Conservation (phyloP, 2,888 invertebrate genomes). For the Ernsta delagoae region DNA sequence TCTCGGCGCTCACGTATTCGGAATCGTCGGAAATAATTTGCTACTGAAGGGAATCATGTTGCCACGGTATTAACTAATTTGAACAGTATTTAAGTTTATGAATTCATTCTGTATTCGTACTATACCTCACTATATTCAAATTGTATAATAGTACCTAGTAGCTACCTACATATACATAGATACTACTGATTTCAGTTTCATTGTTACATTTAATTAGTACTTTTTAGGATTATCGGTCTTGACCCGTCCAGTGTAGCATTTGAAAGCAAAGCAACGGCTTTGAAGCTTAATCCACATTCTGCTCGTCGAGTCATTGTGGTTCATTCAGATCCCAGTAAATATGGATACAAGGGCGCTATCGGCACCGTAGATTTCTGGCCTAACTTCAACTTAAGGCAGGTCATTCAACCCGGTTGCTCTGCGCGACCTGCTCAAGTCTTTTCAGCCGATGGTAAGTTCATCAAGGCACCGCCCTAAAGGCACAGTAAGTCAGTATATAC, state of each 20-base stretch:
- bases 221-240: constrained; percentile 68
- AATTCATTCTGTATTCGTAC: too few species aligned
- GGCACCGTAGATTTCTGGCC: constrained; percentile 77
- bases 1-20: constrained; percentile 74
- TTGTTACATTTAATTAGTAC: background rate
- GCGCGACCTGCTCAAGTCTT: constrained; percentile 50
- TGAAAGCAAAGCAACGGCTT: constrained; percentile 53
- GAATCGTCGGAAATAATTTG: constrained; percentile 67
- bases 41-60: constrained; percentile 54
- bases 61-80: constrained; percentile 56
- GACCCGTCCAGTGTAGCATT: constrained; percentile 68
- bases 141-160: too few species aligned
- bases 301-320: constrained; percentile 63
- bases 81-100: too few species aligned
- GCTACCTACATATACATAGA: too few species aligned
- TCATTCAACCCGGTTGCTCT: constrained; percentile 69
- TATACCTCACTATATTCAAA: too few species aligned
- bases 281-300: constrained; percentile 58
- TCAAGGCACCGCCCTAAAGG: too few species aligned
- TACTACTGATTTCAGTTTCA: too few species aligned
- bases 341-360: constrained; percentile 56
- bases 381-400: constrained; percentile 59
- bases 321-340: constrained; percentile 71
- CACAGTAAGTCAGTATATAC: too few species aligned
- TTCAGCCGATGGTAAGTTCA: constrained; percentile 58